Conservation (phyloP, 2,797 vertebrate genomes). For the Myotis daubentonii region DNA sequence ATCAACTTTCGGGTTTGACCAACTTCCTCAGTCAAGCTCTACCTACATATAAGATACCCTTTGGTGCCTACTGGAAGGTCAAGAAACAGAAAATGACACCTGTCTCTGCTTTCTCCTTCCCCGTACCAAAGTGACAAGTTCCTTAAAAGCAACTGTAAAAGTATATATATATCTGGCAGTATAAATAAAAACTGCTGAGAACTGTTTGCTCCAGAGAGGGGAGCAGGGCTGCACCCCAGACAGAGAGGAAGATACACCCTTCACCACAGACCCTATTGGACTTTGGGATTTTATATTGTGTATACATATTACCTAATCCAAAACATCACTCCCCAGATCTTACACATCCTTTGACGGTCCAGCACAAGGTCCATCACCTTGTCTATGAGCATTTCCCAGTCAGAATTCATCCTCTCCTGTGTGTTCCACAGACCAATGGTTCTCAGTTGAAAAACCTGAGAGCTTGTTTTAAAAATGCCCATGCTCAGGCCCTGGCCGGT, state of each 20-base stretch:
- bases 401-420: neutral
- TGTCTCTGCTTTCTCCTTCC: neutral
- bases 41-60: neutral
- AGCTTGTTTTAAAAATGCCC: neutral
- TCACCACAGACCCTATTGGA: neutral
- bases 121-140: neutral
- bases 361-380: neutral
- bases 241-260: neutral
- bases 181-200: neutral
- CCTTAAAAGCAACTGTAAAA: neutral
- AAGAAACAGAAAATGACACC: neutral
- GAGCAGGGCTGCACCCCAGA: neutral
- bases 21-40: neutral
- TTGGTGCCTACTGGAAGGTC: neutral
- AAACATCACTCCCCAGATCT: neutral
- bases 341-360: neutral
- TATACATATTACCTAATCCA: neutral
- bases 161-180: neutral
- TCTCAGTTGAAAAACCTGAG: neutral
- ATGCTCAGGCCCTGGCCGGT: neutral
- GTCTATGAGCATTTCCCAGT: neutral
- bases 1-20: neutral
- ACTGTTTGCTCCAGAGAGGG: neutral
- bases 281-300: neutral
- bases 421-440: neutral